Base-by-base conservation (phyloP, 2,888 invertebrate species). In the Drosophila ustulata region DNA sequence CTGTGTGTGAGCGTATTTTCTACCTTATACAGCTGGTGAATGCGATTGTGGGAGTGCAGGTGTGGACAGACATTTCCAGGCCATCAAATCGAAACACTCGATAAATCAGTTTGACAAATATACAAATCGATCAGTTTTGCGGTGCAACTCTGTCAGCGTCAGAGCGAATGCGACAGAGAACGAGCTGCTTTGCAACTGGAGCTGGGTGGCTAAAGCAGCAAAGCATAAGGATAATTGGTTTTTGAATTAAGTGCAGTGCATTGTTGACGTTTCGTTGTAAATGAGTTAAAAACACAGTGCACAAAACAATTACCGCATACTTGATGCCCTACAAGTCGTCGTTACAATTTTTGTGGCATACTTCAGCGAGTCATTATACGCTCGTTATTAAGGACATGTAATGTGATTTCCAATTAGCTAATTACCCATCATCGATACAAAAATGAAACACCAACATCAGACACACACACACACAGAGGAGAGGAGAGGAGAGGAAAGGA, bases 81-180 rank as follows among this genome's bases (percentile, higher is more conserved):
- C 83, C 82, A 80, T 82, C 86, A 82, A 77, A 71, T 61, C 71
- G 72, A 79, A 73, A 82, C 77, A 79, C 77, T 75, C 77, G 80
- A 82, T 84, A 84, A 86, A 84, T 85, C 79, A 83, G 75, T 70
- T 80, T 73, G 78, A 78, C 83, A 80, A 81, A 80, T 69, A 80
- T 71, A 79, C 78, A 84, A 79, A 78, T 82, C 84, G 82, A 80
- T 82, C 77, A 79, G 51, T 72, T 78, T 62, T 78, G 68, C 66
- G 66, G 71, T 46, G 52, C 41, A 68, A 52, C 73, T 34, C 55
- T 50, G 57, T 53, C 47, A 39, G 61, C 55, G 32, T 23, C 4
- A 25, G 32, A 25, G 18, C 18, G 18, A 18, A 18, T 18, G 18
- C 18, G 18, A 18, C 18, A 18, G 18, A 18, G 18, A 18, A 34